Conservation (phyloP, 2,113 vertebrate species). For the Chaenocephalus aceratus region DNA sequence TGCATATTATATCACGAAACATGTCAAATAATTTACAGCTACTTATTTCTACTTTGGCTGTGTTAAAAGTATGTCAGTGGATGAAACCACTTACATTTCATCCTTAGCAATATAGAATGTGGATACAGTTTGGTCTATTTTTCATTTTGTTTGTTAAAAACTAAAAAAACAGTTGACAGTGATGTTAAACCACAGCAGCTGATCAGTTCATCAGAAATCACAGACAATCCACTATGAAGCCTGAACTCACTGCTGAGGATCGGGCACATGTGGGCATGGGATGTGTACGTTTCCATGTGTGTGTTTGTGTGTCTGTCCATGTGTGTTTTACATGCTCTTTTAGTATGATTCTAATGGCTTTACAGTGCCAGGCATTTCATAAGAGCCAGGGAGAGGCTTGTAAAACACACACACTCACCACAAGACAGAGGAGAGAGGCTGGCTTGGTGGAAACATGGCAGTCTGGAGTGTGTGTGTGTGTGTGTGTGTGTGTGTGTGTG, state of each 20-base stretch:
- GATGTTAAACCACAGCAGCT: neutral
- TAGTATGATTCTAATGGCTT: slow-evolving; percentile 72
- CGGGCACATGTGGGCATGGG: slow-evolving; percentile 23
- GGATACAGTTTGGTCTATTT: neutral
- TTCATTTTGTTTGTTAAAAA: neutral
- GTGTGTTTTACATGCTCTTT: slow-evolving; percentile 75
- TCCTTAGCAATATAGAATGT: neutral
- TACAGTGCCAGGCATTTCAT: slow-evolving; percentile 77
- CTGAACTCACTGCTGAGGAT: slow-evolving; percentile 15
- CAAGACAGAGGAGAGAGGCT: slow-evolving; percentile 68
- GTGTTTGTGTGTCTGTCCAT: slow-evolving; percentile 31
- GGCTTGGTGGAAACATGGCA: slow-evolving; percentile 62
- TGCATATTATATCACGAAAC: neutral
- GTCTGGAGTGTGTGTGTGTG: slow-evolving; percentile 62
- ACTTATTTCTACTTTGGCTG: neutral
- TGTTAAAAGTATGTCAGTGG: neutral
- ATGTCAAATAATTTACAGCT: neutral
- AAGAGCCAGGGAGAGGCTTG: slow-evolving; percentile 70
- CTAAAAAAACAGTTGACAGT: too few species aligned
- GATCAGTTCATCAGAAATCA: too few species aligned
- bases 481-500: slow-evolving; percentile 47
- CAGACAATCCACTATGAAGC: neutral
- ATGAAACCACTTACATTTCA: neutral
- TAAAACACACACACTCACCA: slow-evolving; percentile 73
- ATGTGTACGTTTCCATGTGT: slow-evolving; percentile 32